Percentiles rank a stretch among this genome's conserved stretches.
Conservation (phyloP, 2,797 vertebrate species). For the Silurus aristotelis region DNA sequence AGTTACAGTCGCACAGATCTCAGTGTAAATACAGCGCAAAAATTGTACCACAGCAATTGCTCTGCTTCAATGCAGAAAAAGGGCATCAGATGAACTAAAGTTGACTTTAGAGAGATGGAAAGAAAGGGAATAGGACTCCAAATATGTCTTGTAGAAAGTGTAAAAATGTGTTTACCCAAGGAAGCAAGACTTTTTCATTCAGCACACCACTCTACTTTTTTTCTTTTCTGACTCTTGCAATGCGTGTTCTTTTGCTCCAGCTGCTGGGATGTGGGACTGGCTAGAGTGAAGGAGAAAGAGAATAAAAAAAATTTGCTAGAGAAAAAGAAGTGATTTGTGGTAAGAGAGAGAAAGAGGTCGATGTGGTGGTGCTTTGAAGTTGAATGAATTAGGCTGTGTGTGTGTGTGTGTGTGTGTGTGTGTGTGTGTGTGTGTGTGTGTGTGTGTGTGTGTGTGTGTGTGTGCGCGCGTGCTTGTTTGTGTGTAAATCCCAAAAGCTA, state of each 20-base stretch:
- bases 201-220: constrained; percentile 41
- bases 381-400: constrained; percentile 53
- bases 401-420: constrained; percentile 43
- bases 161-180: constrained; percentile 53
- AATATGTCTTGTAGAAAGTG: constrained; percentile 22
- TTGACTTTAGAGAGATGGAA: background rate
- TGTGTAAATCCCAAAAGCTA: constrained; percentile 60
- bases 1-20: background rate
- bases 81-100: background rate
- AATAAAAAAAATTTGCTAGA: constrained; percentile 55
- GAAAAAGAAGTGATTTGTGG: constrained; percentile 62
- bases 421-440: constrained; percentile 27
- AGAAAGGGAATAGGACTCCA: constrained; percentile 20
- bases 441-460: constrained; percentile 20
- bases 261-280: constrained; percentile 52
- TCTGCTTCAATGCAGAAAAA: background rate
- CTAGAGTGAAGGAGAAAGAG: constrained; percentile 46
- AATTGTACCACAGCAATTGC: background rate
- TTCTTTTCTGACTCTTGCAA: constrained; percentile 29
- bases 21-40: background rate
- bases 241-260: constrained; percentile 48
- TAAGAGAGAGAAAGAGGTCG: constrained; percentile 54
- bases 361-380: constrained; percentile 60
- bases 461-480: constrained; percentile 34
- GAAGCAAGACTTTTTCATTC: constrained; percentile 49